Percentiles rank a stretch among this genome's conserved stretches.
These are phyloP conservation scores for Drosophila yooni DNA, from an alignment of 2,888 invertebrate genomes.

Conservation along the genomic window DNA sequence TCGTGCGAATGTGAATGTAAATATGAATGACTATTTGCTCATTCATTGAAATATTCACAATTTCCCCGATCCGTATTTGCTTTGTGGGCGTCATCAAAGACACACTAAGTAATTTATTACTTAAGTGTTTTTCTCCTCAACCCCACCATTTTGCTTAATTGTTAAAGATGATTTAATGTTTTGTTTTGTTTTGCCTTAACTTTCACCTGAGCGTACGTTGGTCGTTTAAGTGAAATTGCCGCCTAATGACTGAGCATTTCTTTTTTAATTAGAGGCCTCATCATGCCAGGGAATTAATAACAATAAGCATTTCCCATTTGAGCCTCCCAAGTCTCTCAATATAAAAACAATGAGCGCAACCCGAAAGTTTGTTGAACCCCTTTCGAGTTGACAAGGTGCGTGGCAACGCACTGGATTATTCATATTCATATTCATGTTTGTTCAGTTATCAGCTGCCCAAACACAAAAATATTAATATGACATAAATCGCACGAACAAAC, in stretches of 20 bases:
- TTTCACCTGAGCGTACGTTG: slow-evolving; percentile 65
- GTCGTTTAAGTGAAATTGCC: slow-evolving; percentile 71
- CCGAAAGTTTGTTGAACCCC: slow-evolving; percentile 58
- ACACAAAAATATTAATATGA: slow-evolving; percentile 41
- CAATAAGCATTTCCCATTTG: slow-evolving; percentile 29
- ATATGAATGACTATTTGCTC: slow-evolving; percentile 13
- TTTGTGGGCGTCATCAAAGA: slow-evolving; percentile 57
- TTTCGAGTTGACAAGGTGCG: slow-evolving; percentile 51
- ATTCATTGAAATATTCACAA: slow-evolving; percentile 27
- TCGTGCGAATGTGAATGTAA: slow-evolving; percentile 24
- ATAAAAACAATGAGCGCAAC: slow-evolving; percentile 53
- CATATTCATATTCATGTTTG: slow-evolving; percentile 37
- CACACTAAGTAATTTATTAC: slow-evolving; percentile 53
- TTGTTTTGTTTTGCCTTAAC: slow-evolving; percentile 46
- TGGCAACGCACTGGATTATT: slow-evolving; percentile 40
- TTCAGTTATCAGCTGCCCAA: slow-evolving; percentile 25
- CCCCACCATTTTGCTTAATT: slow-evolving; percentile 53
- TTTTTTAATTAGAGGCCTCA: slow-evolving; percentile 72
- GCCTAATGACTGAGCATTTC: slow-evolving; percentile 77
- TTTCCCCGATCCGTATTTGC: slow-evolving; percentile 16
- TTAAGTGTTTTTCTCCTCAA: slow-evolving; percentile 46
- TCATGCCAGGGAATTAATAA: slow-evolving; percentile 52
- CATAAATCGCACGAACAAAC: slow-evolving; percentile 42
- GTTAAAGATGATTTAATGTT: slow-evolving; percentile 61
- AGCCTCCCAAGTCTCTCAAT: neutral